phyloP scores from a whole-genome alignment of 2,888 invertebrate species.

The Drosophila cognata region DNA sequence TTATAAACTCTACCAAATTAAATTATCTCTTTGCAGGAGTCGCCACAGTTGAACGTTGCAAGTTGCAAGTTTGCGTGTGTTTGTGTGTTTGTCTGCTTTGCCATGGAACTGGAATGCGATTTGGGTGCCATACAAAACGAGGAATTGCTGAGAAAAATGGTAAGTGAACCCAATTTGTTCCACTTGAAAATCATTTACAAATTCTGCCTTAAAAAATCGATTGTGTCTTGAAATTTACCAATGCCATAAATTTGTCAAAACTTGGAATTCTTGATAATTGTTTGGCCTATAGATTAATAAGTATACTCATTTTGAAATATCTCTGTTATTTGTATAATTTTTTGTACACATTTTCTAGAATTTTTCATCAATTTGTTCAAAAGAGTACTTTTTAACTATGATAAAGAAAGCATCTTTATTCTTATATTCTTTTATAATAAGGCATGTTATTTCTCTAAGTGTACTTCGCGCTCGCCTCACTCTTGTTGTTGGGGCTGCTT shows the following conservation, averaged over 20 bases:
- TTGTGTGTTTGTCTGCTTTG: neutral
- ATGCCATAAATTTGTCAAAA: neutral
- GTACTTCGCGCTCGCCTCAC: neutral
- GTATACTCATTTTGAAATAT: neutral
- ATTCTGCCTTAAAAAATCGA: neutral
- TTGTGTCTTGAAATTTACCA: neutral
- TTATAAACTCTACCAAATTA: neutral
- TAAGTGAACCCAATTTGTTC: slow-evolving; percentile 82
- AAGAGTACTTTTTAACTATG: neutral
- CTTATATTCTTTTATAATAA: neutral
- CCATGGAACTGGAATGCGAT: slow-evolving; percentile 87
- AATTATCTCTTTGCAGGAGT: slow-evolving; percentile 32
- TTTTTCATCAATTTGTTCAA: neutral
- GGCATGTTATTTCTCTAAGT: neutral
- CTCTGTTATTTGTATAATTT: neutral
- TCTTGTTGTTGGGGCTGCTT: neutral
- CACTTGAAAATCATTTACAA: neutral
- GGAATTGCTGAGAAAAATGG: slow-evolving; percentile 91
- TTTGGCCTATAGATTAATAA: neutral
- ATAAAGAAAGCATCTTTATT: neutral
- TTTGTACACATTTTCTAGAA: neutral
- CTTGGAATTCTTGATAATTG: neutral
- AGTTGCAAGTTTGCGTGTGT: slow-evolving; percentile 27
- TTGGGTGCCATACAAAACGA: slow-evolving; percentile 91
- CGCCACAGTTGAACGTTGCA: slow-evolving; percentile 35